Percentiles rank a stretch among this genome's conserved stretches.
Conservation (phyloP, 2,113 vertebrate species). For the Lophura nycthemera region DNA sequence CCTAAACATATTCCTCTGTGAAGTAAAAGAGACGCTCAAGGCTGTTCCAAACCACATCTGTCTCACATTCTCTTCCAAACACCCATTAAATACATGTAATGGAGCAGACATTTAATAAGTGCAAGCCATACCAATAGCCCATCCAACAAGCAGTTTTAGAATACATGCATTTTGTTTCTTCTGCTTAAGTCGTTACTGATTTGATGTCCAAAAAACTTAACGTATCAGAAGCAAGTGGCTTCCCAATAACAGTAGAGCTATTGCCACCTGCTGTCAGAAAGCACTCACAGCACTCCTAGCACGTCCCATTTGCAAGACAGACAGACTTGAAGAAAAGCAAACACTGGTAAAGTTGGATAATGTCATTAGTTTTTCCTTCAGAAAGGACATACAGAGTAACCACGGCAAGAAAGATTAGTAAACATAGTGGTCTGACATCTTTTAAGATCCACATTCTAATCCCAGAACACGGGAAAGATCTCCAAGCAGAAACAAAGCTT, state of each 20-base stretch:
- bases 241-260: not conserved
- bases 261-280: constrained; percentile 55
- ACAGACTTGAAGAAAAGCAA: not conserved
- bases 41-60: not conserved
- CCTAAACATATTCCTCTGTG: not conserved
- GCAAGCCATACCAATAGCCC: not conserved
- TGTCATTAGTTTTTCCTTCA: not conserved
- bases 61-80: constrained; percentile 17
- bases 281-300: not conserved
- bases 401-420: not conserved
- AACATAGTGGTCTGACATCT: not conserved
- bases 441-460: not conserved
- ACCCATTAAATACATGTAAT: not conserved
- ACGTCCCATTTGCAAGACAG: not conserved
- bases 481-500: not conserved
- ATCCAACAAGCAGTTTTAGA: not conserved
- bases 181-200: constrained; percentile 35
- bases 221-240: not conserved
- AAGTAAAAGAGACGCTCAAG: constrained; percentile 28
- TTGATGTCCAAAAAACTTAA: constrained; percentile 22
- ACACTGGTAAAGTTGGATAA: no score
- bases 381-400: not conserved
- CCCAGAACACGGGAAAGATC: not conserved
- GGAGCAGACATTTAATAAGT: not conserved
- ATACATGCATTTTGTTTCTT: not conserved